phyloP scores from a whole-genome alignment of 2,888 invertebrate species.

The Cataglyphis albicans region DNA sequence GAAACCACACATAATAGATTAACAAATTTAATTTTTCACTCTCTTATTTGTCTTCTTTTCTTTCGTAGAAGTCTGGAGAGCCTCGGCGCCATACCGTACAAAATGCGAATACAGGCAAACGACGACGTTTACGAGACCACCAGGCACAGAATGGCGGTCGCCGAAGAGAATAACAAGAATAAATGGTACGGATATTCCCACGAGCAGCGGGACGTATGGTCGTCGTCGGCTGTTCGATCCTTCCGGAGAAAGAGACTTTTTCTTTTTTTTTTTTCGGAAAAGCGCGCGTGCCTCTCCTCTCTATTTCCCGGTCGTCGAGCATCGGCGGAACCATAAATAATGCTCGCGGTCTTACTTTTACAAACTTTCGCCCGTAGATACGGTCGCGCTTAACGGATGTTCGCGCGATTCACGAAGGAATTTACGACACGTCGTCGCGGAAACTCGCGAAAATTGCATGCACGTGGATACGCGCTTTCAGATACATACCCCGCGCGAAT shows the following conservation, averaged over 20 bases:
- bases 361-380: constrained; percentile 47
- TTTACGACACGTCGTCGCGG: constrained; percentile 21
- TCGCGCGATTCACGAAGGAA: constrained; percentile 39
- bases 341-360: constrained; percentile 29
- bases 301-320: constrained; percentile 40
- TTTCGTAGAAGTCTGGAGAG: constrained; percentile 90
- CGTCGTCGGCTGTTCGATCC: constrained; percentile 48
- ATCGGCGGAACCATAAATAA: constrained; percentile 48
- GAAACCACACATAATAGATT: no score
- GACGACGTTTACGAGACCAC: constrained; percentile 98
- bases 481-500: background rate
- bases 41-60: background rate
- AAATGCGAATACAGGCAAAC: constrained; percentile 97
- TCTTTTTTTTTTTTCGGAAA: constrained; percentile 26
- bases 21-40: background rate
- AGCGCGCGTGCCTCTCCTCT: background rate
- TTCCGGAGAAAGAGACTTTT: constrained; percentile 39
- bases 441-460: constrained; percentile 6
- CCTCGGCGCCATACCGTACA: constrained; percentile 94
- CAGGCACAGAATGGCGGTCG: constrained; percentile 95
- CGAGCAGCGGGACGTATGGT: constrained; percentile 14
- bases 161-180: constrained; percentile 96
- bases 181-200: constrained; percentile 89
- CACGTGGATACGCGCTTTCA: background rate
- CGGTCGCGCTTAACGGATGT: constrained; percentile 32